These are phyloP conservation scores for Pherbina coryleti DNA, from an alignment of 2,888 invertebrate species.

Conservation along the genomic window DNA sequence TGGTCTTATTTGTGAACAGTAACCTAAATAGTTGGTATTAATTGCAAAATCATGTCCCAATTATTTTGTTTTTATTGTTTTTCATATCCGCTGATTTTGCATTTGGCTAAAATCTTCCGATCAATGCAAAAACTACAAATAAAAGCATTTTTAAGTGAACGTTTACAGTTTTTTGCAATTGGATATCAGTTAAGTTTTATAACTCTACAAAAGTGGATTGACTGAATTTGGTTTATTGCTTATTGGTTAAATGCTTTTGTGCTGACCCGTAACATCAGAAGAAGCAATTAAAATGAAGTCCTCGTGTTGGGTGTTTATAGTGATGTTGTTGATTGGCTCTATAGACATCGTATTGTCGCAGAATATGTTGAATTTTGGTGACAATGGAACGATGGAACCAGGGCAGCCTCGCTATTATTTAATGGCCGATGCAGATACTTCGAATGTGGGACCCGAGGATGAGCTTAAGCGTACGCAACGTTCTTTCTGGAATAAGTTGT, in stretches of 20 bases:
- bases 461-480: constrained; percentile 44
- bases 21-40: not conserved
- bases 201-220: constrained; percentile 29
- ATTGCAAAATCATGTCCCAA: constrained; percentile 18
- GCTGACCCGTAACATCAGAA: not conserved
- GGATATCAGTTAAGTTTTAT: constrained; percentile 29
- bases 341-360: not conserved
- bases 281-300: constrained; percentile 11
- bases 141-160: constrained; percentile 13
- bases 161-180: constrained; percentile 31
- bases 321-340: not conserved
- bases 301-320: not conserved
- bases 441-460: constrained; percentile 38
- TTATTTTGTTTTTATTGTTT: not conserved
- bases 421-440: constrained; percentile 34
- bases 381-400: constrained; percentile 23
- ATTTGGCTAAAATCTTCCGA: not conserved
- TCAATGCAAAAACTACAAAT: constrained; percentile 6
- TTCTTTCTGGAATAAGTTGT: constrained; percentile 45
- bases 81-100: constrained; percentile 14
- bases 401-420: constrained; percentile 42
- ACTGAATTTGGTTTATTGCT: not conserved
- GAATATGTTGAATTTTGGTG: constrained; percentile 43
- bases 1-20: not conserved
- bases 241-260: no score